phyloP scores from a whole-genome alignment of 2,113 vertebrate genomes.

The Macrotis lagotis region DNA sequence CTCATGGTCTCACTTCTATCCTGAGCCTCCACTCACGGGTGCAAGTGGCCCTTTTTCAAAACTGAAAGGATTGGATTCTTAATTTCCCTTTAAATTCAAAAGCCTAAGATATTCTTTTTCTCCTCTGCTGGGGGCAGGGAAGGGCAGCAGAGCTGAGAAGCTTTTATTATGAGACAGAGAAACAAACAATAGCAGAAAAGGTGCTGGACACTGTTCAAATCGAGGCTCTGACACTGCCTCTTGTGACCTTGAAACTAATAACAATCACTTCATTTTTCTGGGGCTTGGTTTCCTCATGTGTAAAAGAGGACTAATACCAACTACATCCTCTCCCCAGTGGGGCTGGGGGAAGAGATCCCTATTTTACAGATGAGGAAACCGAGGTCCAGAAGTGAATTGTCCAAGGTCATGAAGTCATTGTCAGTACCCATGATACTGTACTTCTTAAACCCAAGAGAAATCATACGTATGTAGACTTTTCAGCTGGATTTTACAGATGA shows the following conservation, averaged over 20 bases:
- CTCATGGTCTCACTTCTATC: background rate
- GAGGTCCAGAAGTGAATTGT: background rate
- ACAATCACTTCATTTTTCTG: background rate
- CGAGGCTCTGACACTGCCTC: background rate
- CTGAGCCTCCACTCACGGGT: background rate
- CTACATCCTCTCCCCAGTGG: no score
- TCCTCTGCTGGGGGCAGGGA: background rate
- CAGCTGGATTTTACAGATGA: background rate
- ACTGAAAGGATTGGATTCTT: background rate
- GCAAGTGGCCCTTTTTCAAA: background rate
- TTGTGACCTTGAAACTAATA: background rate
- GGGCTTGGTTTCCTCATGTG: background rate
- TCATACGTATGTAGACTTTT: background rate
- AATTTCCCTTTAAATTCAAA: background rate
- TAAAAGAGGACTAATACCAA: no score
- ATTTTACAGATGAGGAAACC: background rate
- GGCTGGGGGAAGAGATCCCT: background rate
- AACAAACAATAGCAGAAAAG: background rate
- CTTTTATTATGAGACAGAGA: background rate
- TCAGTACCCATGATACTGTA: background rate
- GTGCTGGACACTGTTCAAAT: background rate
- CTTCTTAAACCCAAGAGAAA: background rate
- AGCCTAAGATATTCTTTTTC: background rate
- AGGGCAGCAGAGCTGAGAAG: background rate
- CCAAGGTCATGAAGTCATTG: background rate